Base-by-base conservation (phyloP, 2,797 vertebrate species). In the Passerculus sandwichensis region DNA sequence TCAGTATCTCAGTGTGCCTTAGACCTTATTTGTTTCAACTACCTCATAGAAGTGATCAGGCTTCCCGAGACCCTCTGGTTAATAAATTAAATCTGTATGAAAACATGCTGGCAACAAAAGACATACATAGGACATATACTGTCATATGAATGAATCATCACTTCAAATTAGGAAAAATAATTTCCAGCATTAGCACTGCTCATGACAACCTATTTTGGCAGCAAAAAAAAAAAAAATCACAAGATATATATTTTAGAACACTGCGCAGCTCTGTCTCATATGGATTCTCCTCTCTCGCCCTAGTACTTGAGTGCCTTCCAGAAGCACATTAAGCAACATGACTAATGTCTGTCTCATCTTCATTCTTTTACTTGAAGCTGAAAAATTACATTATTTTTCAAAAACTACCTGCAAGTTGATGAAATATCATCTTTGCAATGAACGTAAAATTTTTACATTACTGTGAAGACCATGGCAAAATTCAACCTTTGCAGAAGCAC, bases 281-380 rank as follows among this genome's bases (percentile, higher is more conserved):
- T 51, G 89, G 75, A 51, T 92, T 88, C 65, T 89, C 32, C 26
- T 79, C 26, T 89, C 54, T 51, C 44, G 72, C 47, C 57, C 42
- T 42, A 51, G 75, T 72, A 65, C 36, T 89, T 75, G 84, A 88
- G 22, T 71, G 61, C 18, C 40, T 95, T 94, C 81, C 81, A 93
- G 78, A 61, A 92, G 54, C 66, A 74, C 75, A 89, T 96, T 93
- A 96, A 89, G 72, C 29, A 78, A 88, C 50, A 38, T 93, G 88
- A 96, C 54, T 92, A 94, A 96, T 87, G 78, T 78, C 89, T 93
- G 40, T 82, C 65, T 94, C 81, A 71, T 92, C 78, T 88, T 85
- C 6, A 0, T 87, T 96, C 78, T 95, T 94, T 82, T 65, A 65
- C 61, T 81, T 84, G 74, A 34, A 76, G 44, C n/a, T 88, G 61